A percentile compares a stretch with the other conserved stretches of the same genome.
Evolutionary conservation across 2,797 vertebrate genomes (phyloP).

Genomic region (Anguilla obscura): DNA sequence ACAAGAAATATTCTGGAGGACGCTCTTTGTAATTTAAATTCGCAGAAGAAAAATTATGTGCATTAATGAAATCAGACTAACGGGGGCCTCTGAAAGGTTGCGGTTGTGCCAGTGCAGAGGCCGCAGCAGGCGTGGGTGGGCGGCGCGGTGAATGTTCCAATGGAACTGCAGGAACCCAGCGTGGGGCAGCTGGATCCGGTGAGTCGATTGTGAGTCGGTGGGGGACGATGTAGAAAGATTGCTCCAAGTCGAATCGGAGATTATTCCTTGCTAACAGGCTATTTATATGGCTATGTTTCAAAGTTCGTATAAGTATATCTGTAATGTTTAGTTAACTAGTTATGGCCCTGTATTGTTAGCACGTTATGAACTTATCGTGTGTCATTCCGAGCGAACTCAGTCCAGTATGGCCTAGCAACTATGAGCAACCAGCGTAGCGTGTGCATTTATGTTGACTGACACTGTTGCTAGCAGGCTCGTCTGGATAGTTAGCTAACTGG

Average conservation of each 20-base stretch:
- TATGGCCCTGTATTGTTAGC: background rate
- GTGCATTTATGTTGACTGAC: background rate
- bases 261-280: background rate
- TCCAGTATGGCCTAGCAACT: constrained; percentile 1
- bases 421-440: background rate
- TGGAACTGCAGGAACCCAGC: constrained; percentile 33
- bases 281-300: background rate
- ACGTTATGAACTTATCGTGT: background rate
- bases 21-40: background rate
- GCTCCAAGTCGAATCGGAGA: background rate
- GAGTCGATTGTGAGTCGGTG: constrained; percentile 30
- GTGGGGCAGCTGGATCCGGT: constrained; percentile 40
- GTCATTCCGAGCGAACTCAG: background rate
- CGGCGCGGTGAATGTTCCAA: constrained; percentile 43
- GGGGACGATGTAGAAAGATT: background rate
- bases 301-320: background rate
- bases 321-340: background rate
- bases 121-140: constrained; percentile 49
- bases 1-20: background rate
- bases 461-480: background rate
- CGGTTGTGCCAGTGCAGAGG: constrained; percentile 40
- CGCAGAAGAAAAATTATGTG: background rate
- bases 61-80: constrained; percentile 24
- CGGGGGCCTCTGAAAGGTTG: constrained; percentile 37
- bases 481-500: background rate